Base-by-base conservation (phyloP, 2,797 vertebrate species). In the Eptatretus atami region DNA sequence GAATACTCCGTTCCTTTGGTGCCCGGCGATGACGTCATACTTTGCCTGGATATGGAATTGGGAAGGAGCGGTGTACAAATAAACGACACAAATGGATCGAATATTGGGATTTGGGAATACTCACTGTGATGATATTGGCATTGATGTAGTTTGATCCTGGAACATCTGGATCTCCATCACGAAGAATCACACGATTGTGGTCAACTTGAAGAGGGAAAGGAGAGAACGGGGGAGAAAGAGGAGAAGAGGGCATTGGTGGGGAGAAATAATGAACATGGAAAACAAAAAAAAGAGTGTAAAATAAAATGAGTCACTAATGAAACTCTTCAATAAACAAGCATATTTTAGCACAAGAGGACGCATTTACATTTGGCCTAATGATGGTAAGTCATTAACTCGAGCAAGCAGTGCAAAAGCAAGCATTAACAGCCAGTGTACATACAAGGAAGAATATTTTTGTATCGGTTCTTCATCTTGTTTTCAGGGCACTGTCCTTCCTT, bases 371-470 rank as follows among this genome's bases (percentile, higher is more conserved):
- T 44, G 31, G 31, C 4, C 31, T 8, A 44, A 44, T 44, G 31
- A 8, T 44, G 31, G 31, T 44, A 44, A 44, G 31, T 44, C 31
- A 44, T 44, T 44, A 44, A 44, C 31, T 8, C 4, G 31, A 44
- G 31, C 4, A 4, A 44, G 3, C 31, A 44, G 31, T 44, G 31
- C 31, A 44, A 44, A 44, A 8, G 31, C 31, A 44, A 44, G 31
- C 31, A 44, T 44, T 44, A 44, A 44, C 31, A 44, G 31, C 31
- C 31, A 44, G 31, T 44, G 67, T 66, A 74, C 81, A 80, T 74
- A 84, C 80, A 85, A 64, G 84, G 83, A 64, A 86, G 78, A 73
- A 84, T 84, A 72, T 85, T 86, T 77, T 87, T 84, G 75, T 84
- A 84, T 76, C 78, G 73, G 69, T 83, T 86, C 74, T 87, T 82